Percentiles rank a stretch among this genome's conserved stretches.
Evolutionary conservation across 2,888 invertebrate species (phyloP).

Genomic region (Lasioglossum marginatum): DNA sequence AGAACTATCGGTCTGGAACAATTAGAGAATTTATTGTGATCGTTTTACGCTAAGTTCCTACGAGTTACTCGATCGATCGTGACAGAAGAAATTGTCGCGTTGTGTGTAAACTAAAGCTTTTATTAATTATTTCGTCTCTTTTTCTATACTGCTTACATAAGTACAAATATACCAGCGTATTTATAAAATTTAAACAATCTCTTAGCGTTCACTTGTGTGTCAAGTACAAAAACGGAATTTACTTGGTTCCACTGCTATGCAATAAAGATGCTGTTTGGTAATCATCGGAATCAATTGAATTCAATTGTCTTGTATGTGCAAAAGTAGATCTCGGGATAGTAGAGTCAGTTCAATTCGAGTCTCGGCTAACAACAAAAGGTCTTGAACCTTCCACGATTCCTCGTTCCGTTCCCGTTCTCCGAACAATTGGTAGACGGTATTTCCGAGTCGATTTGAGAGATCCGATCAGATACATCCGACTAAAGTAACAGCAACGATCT

Average conservation of each 20-base stretch:
- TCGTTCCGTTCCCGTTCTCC: background rate
- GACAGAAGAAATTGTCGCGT: conserved; percentile 12
- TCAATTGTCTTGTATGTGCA: conserved; percentile 31
- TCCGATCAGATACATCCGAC: conserved; percentile 29
- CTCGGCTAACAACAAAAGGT: conserved; percentile 48
- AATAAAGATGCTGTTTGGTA: conserved; percentile 27
- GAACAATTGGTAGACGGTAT: conserved; percentile 26
- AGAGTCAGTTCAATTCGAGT: conserved; percentile 33
- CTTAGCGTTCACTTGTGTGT: conserved; percentile 1
- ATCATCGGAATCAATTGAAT: conserved; percentile 43
- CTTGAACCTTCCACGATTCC: background rate
- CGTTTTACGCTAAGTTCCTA: background rate
- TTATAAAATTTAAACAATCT: conserved; percentile 52
- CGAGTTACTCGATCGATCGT: background rate
- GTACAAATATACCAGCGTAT: conserved; percentile 53
- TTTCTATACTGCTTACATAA: conserved; percentile 49
- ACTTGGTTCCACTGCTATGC: conserved; percentile 21
- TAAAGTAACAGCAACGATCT: conserved; percentile 46
- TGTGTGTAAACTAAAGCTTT: conserved; percentile 49
- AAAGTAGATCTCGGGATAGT: conserved; percentile 54
- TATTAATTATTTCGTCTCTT: conserved; percentile 36
- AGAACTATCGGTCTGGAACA: conserved; percentile 62
- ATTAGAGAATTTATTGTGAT: conserved; percentile 61
- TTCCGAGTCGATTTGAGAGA: conserved; percentile 31
- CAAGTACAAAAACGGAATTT: conserved; percentile 45